A percentile compares a stretch with the other conserved stretches of the same genome.
Conservation (phyloP, 2,113 vertebrate genomes). For the Catagonus wagneri region DNA sequence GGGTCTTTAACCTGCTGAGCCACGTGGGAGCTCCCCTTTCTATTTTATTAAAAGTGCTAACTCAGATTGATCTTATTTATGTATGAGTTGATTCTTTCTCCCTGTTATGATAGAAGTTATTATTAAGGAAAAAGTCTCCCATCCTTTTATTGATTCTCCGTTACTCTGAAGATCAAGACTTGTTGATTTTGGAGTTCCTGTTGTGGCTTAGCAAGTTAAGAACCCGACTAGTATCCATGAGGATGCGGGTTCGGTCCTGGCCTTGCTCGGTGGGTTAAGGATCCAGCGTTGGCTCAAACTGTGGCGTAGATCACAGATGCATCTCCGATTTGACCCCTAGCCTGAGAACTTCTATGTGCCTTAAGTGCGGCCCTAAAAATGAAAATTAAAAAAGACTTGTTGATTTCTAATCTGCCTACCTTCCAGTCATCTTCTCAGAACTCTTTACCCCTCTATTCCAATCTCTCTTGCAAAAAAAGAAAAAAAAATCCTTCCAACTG, state of each 20-base stretch:
- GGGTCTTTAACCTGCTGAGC: too few relatives aligned
- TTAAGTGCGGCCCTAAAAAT: too few relatives aligned
- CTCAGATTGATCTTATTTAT: not conserved
- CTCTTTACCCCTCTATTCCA: not conserved
- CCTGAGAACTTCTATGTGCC: too few relatives aligned
- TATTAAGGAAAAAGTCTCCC: not conserved
- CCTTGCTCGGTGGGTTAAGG: too few relatives aligned
- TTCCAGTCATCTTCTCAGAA: conserved; percentile 4
- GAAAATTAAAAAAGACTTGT: too few relatives aligned
- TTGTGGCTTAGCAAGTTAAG: too few relatives aligned
- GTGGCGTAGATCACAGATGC: too few relatives aligned
- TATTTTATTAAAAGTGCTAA: not conserved
- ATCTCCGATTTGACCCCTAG: too few relatives aligned
- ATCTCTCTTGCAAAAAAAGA: not conserved
- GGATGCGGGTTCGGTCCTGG: too few relatives aligned
- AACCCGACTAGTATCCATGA: too few relatives aligned
- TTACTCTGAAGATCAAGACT: conserved; percentile 5
- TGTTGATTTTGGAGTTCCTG: not conserved
- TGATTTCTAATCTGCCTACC: conserved; percentile 30
- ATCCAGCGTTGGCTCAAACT: too few relatives aligned
- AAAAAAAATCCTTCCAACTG: not conserved
- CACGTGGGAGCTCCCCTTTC: not conserved
- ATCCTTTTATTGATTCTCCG: not conserved
- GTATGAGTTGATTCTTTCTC: not conserved
- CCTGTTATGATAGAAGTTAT: not conserved